Conservation (phyloP, 1,140 invertebrate species). For the Drosophila sulfurigaster region DNA sequence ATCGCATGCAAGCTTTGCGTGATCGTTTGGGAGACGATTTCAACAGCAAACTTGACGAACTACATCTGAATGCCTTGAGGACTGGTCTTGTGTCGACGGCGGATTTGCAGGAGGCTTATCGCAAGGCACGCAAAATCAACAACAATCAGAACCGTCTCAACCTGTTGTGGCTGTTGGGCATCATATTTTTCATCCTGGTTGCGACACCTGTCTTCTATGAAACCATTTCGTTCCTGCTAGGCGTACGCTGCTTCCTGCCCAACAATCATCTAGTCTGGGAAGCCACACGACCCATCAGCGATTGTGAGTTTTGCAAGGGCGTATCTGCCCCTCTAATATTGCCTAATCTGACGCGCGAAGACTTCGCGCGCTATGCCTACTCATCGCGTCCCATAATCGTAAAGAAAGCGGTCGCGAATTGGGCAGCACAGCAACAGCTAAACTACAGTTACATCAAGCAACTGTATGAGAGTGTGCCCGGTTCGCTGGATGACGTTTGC, state of each 20-base stretch:
- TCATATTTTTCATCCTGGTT: constrained; percentile 78
- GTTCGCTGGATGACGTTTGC: constrained; percentile 91
- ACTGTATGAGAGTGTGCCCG: constrained; percentile 89
- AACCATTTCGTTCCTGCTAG: constrained; percentile 83
- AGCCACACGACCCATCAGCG: constrained; percentile 91
- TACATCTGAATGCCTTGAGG: constrained; percentile 69
- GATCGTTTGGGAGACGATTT: constrained; percentile 73
- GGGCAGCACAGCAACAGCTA: constrained; percentile 91
- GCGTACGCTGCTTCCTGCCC: constrained; percentile 90
- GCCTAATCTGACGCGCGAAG: constrained; percentile 88
- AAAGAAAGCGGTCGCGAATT: constrained; percentile 90
- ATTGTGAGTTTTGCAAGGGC: constrained; percentile 89
- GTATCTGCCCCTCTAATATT: constrained; percentile 88
- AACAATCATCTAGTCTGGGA: constrained; percentile 95
- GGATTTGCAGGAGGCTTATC: constrained; percentile 77
- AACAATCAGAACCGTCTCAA: constrained; percentile 66
- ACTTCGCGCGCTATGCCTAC: constrained; percentile 91
- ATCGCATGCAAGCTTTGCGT: constrained; percentile 57
- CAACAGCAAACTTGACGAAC: constrained; percentile 59
- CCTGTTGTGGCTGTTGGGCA: constrained; percentile 73
- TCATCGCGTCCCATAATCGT: constrained; percentile 92
- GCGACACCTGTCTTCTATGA: constrained; percentile 78
- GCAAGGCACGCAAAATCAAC: constrained; percentile 67
- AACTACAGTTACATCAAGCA: constrained; percentile 91
- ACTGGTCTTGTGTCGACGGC: constrained; percentile 70